Base-by-base conservation (phyloP, 2,888 invertebrate genomes). In the Cheilosia scutellata region DNA sequence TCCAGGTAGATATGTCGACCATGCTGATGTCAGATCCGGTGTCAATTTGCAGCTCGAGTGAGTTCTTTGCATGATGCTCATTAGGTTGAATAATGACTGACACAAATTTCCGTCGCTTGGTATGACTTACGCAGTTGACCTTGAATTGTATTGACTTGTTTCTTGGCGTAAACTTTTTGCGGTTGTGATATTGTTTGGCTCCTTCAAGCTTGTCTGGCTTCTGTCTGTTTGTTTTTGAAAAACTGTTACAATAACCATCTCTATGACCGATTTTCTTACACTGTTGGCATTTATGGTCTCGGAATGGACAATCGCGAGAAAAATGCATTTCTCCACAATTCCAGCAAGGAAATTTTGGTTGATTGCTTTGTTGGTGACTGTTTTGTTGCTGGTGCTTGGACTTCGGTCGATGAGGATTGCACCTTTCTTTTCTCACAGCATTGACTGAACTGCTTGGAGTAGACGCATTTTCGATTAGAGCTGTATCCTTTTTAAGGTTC, bases 11-110 rank as follows among this genome's bases (percentile, higher is more conserved):
- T 3, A 71, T 44, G n/a, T 78, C 76, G 4, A 82, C 77, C 53
- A 75, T 77, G n/a, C 77, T 87, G n/a, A 87, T 74, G 42, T 87
- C 87, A 4, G 78, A 87, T 4, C 77, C 82, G 0, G 70, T 75
- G 37, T 87, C 82, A 58, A 77, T 68, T 55, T 78, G 79, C 6
- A 87, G 47, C 5, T 13, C n/a, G 20, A 42, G n/a, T n/a, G 42
- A 42, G 11, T 42, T 13, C 7, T 68, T 42, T 40, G n/a, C n/a
- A n/a, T n/a, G n/a, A n/a, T 40, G 42, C 5, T 25, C 20, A 29
- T 55, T 25, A 25, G 27, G 40, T 29, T 51, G 51, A 33, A 4
- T 44, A 11, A 37, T 37, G 37, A 40, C 31, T 31, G 6, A 31
- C 31, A 31, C 31, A 31, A 40, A 53, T 9, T 65, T 51, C 11